Evolutionary conservation across 2,888 invertebrate species (phyloP).

Genomic region (Cosmorhoe ocellata): DNA sequence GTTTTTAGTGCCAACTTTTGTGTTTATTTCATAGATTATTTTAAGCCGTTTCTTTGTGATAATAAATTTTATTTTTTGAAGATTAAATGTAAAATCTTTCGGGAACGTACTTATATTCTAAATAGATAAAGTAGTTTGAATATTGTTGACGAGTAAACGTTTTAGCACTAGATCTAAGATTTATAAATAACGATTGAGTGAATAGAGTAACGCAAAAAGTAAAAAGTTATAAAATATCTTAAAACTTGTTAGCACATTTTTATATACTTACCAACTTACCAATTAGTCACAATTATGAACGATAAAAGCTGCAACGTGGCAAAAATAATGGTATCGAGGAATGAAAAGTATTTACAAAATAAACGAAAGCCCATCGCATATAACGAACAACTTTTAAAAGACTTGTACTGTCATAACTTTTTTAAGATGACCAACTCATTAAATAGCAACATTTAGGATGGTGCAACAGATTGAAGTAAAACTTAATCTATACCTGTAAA

Average conservation of each 20-base stretch:
- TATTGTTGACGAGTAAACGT: too few relatives aligned
- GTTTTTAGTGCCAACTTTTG: not conserved
- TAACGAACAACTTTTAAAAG: slow-evolving; percentile 52
- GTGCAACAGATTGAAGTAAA: too few relatives aligned
- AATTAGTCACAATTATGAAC: slow-evolving; percentile 19
- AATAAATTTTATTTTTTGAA: not conserved
- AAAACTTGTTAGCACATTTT: slow-evolving; percentile 9
- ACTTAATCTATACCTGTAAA: too few relatives aligned
- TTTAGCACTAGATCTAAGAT: too few relatives aligned
- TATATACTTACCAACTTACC: slow-evolving; percentile 8
- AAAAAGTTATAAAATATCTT: not conserved
- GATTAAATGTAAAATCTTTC: too few relatives aligned
- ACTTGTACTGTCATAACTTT: slow-evolving; percentile 43
- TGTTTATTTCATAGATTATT: not conserved
- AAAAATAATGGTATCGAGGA: slow-evolving; percentile 35
- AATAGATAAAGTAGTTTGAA: too few relatives aligned
- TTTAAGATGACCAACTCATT: too few relatives aligned
- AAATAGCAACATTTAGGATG: too few relatives aligned
- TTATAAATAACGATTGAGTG: too few relatives aligned
- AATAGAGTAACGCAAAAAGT: not conserved
- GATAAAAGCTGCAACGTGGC: slow-evolving; percentile 51
- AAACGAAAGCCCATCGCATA: slow-evolving; percentile 64
- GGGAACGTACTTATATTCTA: too few relatives aligned
- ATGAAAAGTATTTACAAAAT: slow-evolving; percentile 43
- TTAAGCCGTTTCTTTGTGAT: not conserved